phyloP scores from a whole-genome alignment of 1,140 invertebrate species.

The Phocides pigmalion region DNA sequence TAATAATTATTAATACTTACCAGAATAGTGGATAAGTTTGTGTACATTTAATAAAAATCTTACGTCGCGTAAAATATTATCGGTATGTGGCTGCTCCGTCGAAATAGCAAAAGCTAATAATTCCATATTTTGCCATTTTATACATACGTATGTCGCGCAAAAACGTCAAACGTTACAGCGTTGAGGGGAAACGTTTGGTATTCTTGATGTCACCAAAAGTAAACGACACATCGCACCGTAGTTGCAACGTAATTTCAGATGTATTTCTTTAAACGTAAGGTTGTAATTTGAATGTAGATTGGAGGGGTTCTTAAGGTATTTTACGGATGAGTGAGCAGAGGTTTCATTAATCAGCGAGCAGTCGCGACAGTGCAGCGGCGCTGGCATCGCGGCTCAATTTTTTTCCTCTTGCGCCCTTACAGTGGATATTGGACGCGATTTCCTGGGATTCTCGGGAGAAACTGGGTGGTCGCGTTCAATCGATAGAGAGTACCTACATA shows the following conservation, averaged over 20 bases:
- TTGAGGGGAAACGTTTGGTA: constrained; percentile 80
- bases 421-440: constrained; percentile 80
- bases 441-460: constrained; percentile 71
- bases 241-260: constrained; percentile 14
- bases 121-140: constrained; percentile 80
- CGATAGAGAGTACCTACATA: constrained; percentile 47
- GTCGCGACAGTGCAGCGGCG: constrained; percentile 78
- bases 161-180: constrained; percentile 82
- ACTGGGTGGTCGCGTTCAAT: constrained; percentile 75
- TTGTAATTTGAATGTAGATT: constrained; percentile 26
- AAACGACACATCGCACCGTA: constrained; percentile 25
- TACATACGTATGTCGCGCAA: constrained; percentile 76
- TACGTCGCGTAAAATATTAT: constrained; percentile 6
- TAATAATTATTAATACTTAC: not conserved
- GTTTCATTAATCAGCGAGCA: constrained; percentile 79
- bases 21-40: not conserved
- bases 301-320: constrained; percentile 46
- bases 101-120: constrained; percentile 58
- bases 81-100: constrained; percentile 5
- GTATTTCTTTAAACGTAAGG: constrained; percentile 29
- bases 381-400: constrained; percentile 77
- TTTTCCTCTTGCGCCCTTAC: constrained; percentile 79
- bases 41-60: not conserved
- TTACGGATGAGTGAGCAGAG: constrained; percentile 69
- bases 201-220: constrained; percentile 48